Base-by-base conservation (phyloP, 2,797 vertebrate genomes). In the Tenualosa ilisha region DNA sequence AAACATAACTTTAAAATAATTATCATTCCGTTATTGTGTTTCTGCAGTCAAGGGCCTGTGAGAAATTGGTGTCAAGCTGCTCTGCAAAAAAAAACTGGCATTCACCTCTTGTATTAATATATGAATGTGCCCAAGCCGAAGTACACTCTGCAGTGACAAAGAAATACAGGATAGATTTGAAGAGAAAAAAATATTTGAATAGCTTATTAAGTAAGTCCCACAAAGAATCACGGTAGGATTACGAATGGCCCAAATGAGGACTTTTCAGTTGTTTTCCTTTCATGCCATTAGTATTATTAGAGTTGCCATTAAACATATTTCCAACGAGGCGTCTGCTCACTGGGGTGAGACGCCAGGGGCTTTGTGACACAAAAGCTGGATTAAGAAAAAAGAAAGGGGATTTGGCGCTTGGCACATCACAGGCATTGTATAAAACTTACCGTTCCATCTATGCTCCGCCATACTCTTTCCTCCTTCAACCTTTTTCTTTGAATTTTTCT, bases 241-340 rank as follows among this genome's bases (percentile, higher is more conserved):
- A 79, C 84, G 72, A 84, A 83, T 37, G 79, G 75, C 81, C 20
- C 53, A 49, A 86, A 50, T 54, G 82, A 65, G 49, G 83, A 68
- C 63, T 65, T 79, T 92, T 94, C 93, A 93, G 93, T 93, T 93
- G 92, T 88, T 89, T 91, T 93, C 89, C 91, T 90, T 92, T 86
- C 89, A 88, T 88, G 87, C 89, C 85, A 81, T 90, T 90, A 72
- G 79, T 85, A 75, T 59, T 84, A 81, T 79, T 79, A 79, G 46
- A 79, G 72, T 79, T 79, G 72, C 72, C 37, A 79, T 85, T 83
- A 83, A 89, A 84, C 86, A 81, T 86, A 82, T 84, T 72, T 82
- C 46, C 85, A 88, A 87, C 86, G 68, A 85, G 56, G 82, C 31
- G 75, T 72, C 86, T 83, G 87, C 84, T 26, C 84, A 82, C 63